phyloP scores from a whole-genome alignment of 2,888 invertebrate genomes.

The Globia sparganii region DNA sequence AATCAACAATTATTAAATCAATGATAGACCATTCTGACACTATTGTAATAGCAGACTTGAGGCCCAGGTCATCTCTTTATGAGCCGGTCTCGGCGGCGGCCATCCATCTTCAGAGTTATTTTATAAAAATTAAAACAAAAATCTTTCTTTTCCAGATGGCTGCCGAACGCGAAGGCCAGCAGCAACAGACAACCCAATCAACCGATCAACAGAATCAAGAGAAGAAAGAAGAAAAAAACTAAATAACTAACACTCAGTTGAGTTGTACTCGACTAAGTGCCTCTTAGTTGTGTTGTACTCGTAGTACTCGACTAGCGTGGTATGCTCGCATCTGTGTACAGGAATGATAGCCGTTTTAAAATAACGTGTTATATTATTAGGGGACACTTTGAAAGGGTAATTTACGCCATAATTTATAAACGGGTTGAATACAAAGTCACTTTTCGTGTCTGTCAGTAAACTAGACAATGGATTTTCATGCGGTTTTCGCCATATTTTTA shows the following conservation, averaged over 20 bases:
- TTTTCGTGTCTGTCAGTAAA: background rate
- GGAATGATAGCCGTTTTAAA: slow-evolving; percentile 7
- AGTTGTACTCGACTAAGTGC: slow-evolving; percentile 40
- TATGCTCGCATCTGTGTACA: slow-evolving; percentile 37
- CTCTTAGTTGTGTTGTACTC: slow-evolving; percentile 44
- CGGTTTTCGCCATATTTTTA: background rate
- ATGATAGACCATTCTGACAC: too few relatives aligned
- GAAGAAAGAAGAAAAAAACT: slow-evolving; percentile 85
- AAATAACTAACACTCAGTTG: slow-evolving; percentile 49
- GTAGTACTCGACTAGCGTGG: slow-evolving; percentile 29
- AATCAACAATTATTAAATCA: too few relatives aligned
- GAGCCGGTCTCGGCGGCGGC: too few relatives aligned
- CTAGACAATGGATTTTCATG: background rate
- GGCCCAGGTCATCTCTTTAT: too few relatives aligned
- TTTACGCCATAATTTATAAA: slow-evolving; percentile 15
- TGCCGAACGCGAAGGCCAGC: slow-evolving; percentile 85
- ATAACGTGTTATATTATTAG: slow-evolving; percentile 27
- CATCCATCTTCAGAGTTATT: background rate
- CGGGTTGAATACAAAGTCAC: background rate
- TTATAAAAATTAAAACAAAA: background rate
- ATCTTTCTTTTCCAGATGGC: slow-evolving; percentile 79
- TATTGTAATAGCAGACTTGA: too few relatives aligned
- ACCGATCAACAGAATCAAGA: slow-evolving; percentile 79
- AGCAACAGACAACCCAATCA: slow-evolving; percentile 73
- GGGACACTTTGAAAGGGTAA: background rate